These are phyloP conservation scores for Eueides isabella DNA, from an alignment of 1,140 invertebrate species.

Conservation along the genomic window DNA sequence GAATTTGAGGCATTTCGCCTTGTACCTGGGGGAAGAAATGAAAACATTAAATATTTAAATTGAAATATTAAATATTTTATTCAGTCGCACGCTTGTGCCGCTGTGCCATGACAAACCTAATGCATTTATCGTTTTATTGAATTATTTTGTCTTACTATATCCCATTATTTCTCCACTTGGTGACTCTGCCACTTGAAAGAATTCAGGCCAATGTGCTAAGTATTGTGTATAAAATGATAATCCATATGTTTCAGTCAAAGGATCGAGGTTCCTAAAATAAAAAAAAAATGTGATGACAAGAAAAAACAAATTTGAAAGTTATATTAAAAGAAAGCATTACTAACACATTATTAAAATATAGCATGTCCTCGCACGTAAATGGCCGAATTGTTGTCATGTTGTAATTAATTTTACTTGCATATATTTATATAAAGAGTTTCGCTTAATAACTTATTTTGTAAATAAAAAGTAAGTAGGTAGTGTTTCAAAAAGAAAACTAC, in stretches of 20 bases:
- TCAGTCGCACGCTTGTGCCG: too few species aligned
- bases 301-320: not conserved
- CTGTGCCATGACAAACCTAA: too few species aligned
- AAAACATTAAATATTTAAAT: too few species aligned
- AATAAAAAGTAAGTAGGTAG: too few species aligned
- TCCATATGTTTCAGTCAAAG: constrained; percentile 98
- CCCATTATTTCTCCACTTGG: constrained; percentile 98
- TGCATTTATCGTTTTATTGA: too few species aligned
- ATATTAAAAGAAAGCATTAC: constrained; percentile 58
- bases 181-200: constrained; percentile 98
- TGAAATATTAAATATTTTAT: too few species aligned
- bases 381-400: constrained; percentile 95
- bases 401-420: constrained; percentile 6
- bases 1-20: too few species aligned
- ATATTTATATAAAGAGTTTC: too few species aligned
- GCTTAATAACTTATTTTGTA: too few species aligned
- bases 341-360: constrained; percentile 98
- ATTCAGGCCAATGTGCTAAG: constrained; percentile 99
- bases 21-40: too few species aligned
- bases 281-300: not conserved
- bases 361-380: constrained; percentile 97
- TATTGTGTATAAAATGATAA: constrained; percentile 99
- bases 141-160: constrained; percentile 90
- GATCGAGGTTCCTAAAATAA: constrained; percentile 94
- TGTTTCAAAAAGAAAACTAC: too few species aligned